Base-by-base conservation (phyloP, 2,888 invertebrate species). In the Idaea biselata region DNA sequence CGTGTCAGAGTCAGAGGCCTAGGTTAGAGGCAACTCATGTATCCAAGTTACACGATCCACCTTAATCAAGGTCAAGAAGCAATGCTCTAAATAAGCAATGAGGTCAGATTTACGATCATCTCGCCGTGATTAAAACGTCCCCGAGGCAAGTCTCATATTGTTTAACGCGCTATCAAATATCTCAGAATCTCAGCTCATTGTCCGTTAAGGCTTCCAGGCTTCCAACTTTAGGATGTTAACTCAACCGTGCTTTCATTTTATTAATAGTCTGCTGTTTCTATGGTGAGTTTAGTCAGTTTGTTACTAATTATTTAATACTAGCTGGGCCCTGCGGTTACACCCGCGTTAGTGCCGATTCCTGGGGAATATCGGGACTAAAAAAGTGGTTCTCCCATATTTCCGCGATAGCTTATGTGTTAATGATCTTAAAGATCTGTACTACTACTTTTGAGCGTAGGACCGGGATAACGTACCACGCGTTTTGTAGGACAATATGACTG, bases 201-300 rank as follows among this genome's bases (percentile, higher is more conserved):
- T 18, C 57, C 25, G 18, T 32, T 56, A 64, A 61, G 61, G 25
- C 64, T 59, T 64, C 33, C 25, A n/a, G n/a, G 18, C 33, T 62
- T 25, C 44, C 58, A 65, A 68, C 63, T 68, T 63, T 62, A 53
- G 31, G 53, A 57, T 64, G 63, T 61, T 62, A 55, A 64, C 60
- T 63, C 58, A 62, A 60, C 62, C 63, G 58, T 60, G 60, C 61
- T 65, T 60, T 57, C 63, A 62, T 67, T 60, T 58, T 63, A 58
- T 65, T 66, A 63, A 59, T 64, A 65, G 62, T 64, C 32, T 59
- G 44, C 14, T 44, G 14, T 44, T 44, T 1, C 14, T 44, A 44
- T 44, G 8, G 11, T 44, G 7, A 14, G 2, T 44, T 44, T 8
- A 8, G 3, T 44, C 11, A 8, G 44, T 44, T 44, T 44, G 6